Conservation (phyloP, 2,797 vertebrate species). For the Craterocephalus amniculus region DNA sequence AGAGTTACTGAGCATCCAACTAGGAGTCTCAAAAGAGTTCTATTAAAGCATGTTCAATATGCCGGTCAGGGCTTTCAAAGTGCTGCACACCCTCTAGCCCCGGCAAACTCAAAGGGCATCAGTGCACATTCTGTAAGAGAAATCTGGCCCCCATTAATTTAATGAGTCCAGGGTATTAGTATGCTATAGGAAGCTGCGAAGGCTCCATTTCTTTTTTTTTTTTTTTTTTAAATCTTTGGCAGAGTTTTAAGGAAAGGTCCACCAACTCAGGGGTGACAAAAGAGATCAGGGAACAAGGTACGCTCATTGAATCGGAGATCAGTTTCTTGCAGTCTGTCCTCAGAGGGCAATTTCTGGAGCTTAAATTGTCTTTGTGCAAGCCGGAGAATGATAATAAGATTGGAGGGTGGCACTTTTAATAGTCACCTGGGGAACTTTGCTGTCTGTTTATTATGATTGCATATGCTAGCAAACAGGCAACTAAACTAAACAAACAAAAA, state of each 20-base stretch:
- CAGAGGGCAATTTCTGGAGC: constrained; percentile 74
- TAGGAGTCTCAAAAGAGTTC: constrained; percentile 83
- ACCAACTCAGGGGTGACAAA: constrained; percentile 80
- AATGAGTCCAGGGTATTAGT: constrained; percentile 85
- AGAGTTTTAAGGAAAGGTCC: constrained; percentile 76
- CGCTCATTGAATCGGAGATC: constrained; percentile 77
- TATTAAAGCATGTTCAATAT: constrained; percentile 85
- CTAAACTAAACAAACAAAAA: constrained; percentile 17
- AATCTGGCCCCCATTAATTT: constrained; percentile 85
- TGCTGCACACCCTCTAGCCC: constrained; percentile 81
- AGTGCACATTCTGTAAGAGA: constrained; percentile 75
- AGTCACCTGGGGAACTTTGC: constrained; percentile 62
- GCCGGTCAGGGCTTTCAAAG: constrained; percentile 86
- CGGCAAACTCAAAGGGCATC: constrained; percentile 86
- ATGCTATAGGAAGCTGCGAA: constrained; percentile 82
- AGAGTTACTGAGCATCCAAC: constrained; percentile 82
- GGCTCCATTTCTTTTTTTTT: constrained; percentile 60
- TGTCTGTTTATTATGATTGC: constrained; percentile 62
- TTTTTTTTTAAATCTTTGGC: constrained; percentile 75
- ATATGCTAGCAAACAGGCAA: constrained; percentile 64
- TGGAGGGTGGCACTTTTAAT: constrained; percentile 66
- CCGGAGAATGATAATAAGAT: constrained; percentile 63
- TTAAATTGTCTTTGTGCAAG: constrained; percentile 71
- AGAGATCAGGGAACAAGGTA: constrained; percentile 63
- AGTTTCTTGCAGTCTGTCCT: constrained; percentile 74